Evolutionary conservation across 2,888 invertebrate genomes (phyloP).

Genomic region (Heliconius erato): DNA sequence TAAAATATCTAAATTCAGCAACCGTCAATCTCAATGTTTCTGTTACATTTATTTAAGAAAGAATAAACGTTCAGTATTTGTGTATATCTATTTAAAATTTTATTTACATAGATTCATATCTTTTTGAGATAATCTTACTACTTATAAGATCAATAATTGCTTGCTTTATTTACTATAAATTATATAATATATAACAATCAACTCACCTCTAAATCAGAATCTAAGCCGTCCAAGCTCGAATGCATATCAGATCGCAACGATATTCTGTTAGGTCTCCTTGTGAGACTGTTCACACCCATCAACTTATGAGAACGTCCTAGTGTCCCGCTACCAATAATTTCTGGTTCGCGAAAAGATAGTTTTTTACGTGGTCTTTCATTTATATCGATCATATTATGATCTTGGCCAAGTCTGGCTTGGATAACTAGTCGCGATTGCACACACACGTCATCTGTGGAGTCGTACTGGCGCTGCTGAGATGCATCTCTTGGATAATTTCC

Average conservation of each 20-base stretch:
- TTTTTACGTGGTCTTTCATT: constrained; percentile 91
- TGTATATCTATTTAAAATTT: neutral
- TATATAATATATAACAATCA: too few species aligned
- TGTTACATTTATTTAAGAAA: neutral
- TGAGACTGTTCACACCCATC: constrained; percentile 79
- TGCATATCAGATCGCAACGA: constrained; percentile 70
- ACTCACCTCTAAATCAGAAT: constrained; percentile 86
- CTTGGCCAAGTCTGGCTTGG: constrained; percentile 69
- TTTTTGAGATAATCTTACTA: too few species aligned
- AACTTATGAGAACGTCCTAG: constrained; percentile 76
- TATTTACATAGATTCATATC: too few species aligned
- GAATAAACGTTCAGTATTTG: neutral
- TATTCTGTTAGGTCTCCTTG: constrained; percentile 69
- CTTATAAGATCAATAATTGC: too few species aligned
- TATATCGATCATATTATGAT: constrained; percentile 70
- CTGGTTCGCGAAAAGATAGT: constrained; percentile 94
- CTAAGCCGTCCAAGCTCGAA: constrained; percentile 86
- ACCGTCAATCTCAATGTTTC: neutral
- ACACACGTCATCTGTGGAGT: constrained; percentile 75
- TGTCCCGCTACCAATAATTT: constrained; percentile 84
- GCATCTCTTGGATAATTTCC: constrained; percentile 65
- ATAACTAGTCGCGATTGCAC: constrained; percentile 78
- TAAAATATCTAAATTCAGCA: neutral
- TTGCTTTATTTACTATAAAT: too few species aligned
- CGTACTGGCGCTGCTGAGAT: constrained; percentile 65